A percentile compares a stretch with the other conserved stretches of the same genome.
Conservation (phyloP, 2,113 vertebrate species). For the Geococcyx californianus region DNA sequence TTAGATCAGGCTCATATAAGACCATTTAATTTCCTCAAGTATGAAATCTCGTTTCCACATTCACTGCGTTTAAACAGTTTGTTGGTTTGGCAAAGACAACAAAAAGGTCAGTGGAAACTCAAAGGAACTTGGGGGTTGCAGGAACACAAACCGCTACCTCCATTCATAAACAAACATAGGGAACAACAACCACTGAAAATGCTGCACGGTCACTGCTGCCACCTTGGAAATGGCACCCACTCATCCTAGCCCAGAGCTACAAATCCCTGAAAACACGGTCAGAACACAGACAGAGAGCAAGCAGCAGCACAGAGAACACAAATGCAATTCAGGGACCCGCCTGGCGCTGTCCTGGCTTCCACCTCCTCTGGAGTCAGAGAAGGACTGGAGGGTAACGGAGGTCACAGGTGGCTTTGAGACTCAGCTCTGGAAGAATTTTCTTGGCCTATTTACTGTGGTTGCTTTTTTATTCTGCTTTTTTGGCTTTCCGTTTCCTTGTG, state of each 20-base stretch:
- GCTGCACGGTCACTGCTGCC: neutral
- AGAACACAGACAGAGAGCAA: constrained; percentile 18
- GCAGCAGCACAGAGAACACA: constrained; percentile 3
- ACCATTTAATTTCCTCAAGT: neutral
- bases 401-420: constrained; percentile 17
- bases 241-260: constrained; percentile 16
- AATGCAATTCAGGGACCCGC: neutral
- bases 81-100: neutral
- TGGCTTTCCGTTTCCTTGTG: constrained; percentile 91
- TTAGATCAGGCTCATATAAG: neutral
- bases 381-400: neutral
- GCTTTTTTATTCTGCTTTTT: constrained; percentile 88
- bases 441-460: neutral
- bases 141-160: neutral
- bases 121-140: neutral
- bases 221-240: neutral
- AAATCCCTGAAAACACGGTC: constrained; percentile 11
- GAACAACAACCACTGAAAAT: neutral
- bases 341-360: constrained; percentile 30
- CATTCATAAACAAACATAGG: neutral
- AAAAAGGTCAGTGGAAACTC: neutral
- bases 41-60: constrained; percentile 12
- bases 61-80: neutral
- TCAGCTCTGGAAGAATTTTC: constrained; percentile 15
- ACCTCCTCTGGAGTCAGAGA: constrained; percentile 15